Conservation (phyloP, 2,797 vertebrate species). For the Podargus strigoides region DNA sequence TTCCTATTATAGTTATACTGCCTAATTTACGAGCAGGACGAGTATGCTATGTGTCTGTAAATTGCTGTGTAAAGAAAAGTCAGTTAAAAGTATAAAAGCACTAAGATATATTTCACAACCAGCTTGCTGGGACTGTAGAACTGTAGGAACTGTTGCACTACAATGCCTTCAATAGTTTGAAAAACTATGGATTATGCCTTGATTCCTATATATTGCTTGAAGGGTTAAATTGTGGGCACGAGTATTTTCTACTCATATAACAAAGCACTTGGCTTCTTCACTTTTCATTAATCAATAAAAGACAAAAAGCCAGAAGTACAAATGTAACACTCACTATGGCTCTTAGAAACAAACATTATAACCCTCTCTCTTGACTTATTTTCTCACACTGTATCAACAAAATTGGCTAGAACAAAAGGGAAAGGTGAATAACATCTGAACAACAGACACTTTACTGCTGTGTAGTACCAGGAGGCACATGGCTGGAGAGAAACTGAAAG, state of each 20-base stretch:
- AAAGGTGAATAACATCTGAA: slow-evolving; percentile 46
- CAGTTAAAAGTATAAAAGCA: background rate
- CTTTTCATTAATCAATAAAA: slow-evolving; percentile 59
- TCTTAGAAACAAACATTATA: slow-evolving; percentile 51
- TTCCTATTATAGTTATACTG: background rate
- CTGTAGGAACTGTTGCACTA: background rate
- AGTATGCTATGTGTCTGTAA: background rate
- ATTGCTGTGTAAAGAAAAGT: background rate
- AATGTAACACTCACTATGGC: slow-evolving; percentile 19
- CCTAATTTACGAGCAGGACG: background rate
- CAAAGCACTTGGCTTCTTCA: slow-evolving; percentile 55
- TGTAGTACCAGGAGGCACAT: slow-evolving; percentile 5
- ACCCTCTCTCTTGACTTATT: slow-evolving; percentile 43
- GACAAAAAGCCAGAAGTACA: slow-evolving; percentile 55
- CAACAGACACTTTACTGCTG: slow-evolving; percentile 41
- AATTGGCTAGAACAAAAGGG: slow-evolving; percentile 57
- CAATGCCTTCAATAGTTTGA: background rate
- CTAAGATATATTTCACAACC: background rate
- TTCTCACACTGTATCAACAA: slow-evolving; percentile 50
- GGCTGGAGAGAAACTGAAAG: background rate
- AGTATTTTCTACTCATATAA: slow-evolving; percentile 51
- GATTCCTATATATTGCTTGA: background rate
- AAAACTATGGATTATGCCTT: background rate
- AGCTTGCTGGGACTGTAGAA: background rate
- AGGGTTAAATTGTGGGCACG: slow-evolving; percentile 57